These are phyloP conservation scores for Macrocentrus cingulum DNA, from an alignment of 1,140 invertebrate species.

Conservation along the genomic window DNA sequence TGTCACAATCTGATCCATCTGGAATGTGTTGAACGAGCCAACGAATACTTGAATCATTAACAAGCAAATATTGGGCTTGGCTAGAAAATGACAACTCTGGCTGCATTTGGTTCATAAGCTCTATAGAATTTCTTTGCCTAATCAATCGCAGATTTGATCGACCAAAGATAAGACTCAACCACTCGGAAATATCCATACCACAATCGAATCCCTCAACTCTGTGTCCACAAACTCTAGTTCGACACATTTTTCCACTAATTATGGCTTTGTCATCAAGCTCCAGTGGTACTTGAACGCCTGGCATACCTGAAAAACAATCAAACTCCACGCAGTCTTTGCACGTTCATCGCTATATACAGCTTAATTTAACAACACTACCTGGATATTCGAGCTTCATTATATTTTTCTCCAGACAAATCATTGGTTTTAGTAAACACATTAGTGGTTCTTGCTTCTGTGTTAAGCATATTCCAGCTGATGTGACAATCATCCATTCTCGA, in stretches of 20 bases:
- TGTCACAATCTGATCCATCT: conserved; percentile 56
- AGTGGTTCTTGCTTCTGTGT: conserved; percentile 84
- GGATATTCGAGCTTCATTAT: conserved; percentile 69
- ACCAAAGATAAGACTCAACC: conserved; percentile 72
- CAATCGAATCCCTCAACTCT: conserved; percentile 79
- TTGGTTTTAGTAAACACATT: conserved; percentile 80
- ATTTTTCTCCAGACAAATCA: conserved; percentile 65
- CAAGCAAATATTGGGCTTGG: conserved; percentile 84
- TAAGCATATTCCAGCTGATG: conserved; percentile 73
- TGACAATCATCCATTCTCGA: conserved; percentile 90
- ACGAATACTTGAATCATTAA: conserved; percentile 75
- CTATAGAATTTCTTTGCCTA: conserved; percentile 56
- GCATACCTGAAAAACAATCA: conserved; percentile 56
- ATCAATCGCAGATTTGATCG: conserved; percentile 70
- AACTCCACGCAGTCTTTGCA: conserved; percentile 23
- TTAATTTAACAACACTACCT: conserved; percentile 56
- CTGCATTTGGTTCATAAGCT: conserved; percentile 44
- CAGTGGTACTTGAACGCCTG: conserved; percentile 57
- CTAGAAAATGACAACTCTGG: conserved; percentile 74
- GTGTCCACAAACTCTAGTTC: conserved; percentile 84
- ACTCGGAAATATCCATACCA: conserved; percentile 74
- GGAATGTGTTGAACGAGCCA: conserved; percentile 68
- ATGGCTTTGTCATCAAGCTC: conserved; percentile 31
- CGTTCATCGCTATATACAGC: neutral
- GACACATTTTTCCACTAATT: conserved; percentile 60